These are phyloP conservation scores for Prostheceraeus crozeri DNA, from an alignment of 2,888 invertebrate genomes.

Conservation along the genomic window DNA sequence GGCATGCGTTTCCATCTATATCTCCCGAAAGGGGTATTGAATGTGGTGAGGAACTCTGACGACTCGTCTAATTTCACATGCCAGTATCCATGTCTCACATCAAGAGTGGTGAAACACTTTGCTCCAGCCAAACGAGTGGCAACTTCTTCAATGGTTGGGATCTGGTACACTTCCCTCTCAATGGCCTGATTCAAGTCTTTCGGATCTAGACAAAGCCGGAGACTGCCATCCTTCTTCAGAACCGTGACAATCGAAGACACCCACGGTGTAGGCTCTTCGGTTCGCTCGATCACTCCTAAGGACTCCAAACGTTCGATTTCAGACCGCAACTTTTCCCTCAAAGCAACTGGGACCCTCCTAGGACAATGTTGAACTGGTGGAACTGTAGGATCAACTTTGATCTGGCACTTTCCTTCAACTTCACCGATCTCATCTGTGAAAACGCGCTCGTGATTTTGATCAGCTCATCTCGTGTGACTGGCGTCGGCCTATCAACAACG, in stretches of 20 bases:
- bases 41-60: constrained; percentile 32
- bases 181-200: constrained; percentile 42
- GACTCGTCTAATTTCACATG: constrained; percentile 39
- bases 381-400: too few species aligned
- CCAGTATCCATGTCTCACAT: constrained; percentile 42
- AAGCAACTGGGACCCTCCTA: constrained; percentile 28
- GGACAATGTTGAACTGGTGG: neutral
- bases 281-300: constrained; percentile 39
- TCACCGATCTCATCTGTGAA: too few species aligned
- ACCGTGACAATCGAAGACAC: constrained; percentile 42
- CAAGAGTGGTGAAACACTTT: constrained; percentile 40
- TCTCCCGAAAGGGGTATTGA: constrained; percentile 41
- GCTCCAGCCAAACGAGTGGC: constrained; percentile 40
- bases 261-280: constrained; percentile 43
- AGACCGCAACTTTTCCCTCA: constrained; percentile 39
- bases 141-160: constrained; percentile 42
- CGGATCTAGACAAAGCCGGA: constrained; percentile 43
- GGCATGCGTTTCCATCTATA: constrained; percentile 37
- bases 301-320: constrained; percentile 40
- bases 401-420: too few species aligned
- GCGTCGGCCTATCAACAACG: too few species aligned
- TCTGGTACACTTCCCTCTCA: constrained; percentile 40
- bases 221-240: constrained; percentile 41
- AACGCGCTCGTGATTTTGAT: too few species aligned
- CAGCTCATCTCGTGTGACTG: too few species aligned